Conservation (phyloP, 1,140 invertebrate genomes). For the Amphibalanus amphitrite region DNA sequence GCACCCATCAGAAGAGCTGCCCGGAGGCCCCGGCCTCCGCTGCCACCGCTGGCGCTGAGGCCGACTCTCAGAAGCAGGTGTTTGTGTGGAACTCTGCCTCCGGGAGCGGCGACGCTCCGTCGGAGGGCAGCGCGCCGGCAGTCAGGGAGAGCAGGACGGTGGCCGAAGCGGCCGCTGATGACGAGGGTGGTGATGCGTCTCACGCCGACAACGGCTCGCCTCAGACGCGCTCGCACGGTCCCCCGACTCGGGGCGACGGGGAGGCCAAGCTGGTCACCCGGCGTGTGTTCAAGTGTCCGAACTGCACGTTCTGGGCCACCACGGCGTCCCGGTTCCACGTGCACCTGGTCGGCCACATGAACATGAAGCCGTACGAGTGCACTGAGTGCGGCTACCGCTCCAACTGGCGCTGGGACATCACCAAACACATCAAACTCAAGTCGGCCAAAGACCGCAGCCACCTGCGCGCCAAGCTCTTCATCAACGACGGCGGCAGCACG, state of each 20-base stretch:
- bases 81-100: neutral
- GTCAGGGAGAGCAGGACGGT: constrained; percentile 27
- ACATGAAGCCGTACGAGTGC: constrained; percentile 87
- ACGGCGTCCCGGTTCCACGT: constrained; percentile 76
- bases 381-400: constrained; percentile 72
- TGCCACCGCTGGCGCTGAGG: neutral
- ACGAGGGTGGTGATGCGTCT: constrained; percentile 5
- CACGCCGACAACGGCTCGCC: constrained; percentile 11
- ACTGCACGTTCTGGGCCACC: constrained; percentile 76
- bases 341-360: constrained; percentile 77
- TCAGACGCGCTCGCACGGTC: constrained; percentile 8
- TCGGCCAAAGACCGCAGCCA: constrained; percentile 61
- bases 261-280: constrained; percentile 12
- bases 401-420: constrained; percentile 73
- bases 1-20: constrained; percentile 47
- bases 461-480: constrained; percentile 53
- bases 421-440: constrained; percentile 83
- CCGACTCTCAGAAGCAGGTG: neutral
- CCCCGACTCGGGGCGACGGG: constrained; percentile 8
- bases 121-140: constrained; percentile 25
- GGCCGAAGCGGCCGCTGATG: neutral
- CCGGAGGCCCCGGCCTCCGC: constrained; percentile 18
- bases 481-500: constrained; percentile 77
- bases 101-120: constrained; percentile 14
- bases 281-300: constrained; percentile 66